A percentile compares a stretch with the other conserved stretches of the same genome.
phyloP scores from a whole-genome alignment of 2,113 vertebrate genomes.

The Scortum barcoo region DNA sequence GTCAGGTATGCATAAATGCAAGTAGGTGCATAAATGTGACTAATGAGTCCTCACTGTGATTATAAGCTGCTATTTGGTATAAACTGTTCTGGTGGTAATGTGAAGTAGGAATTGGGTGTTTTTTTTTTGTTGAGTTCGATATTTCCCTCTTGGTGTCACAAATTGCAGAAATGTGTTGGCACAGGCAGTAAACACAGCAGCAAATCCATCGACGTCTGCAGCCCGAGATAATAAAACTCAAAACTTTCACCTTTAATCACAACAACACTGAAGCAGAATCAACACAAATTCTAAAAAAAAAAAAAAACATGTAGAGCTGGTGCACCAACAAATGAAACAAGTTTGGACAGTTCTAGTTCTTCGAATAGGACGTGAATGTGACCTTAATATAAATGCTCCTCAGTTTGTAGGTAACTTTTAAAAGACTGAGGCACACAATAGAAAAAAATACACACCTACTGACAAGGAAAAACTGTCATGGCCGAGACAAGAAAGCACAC shows the following conservation, averaged over 20 bases:
- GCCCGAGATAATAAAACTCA: conserved; percentile 42
- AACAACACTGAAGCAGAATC: conserved; percentile 21
- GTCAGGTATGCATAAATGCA: conserved; percentile 41
- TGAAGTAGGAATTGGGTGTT: conserved; percentile 25
- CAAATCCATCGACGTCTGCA: conserved; percentile 41
- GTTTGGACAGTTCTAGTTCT: conserved; percentile 22
- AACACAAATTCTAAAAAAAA: conserved; percentile 24
- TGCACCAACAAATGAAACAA: conserved; percentile 31
- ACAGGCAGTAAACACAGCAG: conserved; percentile 38
- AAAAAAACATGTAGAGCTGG: no score
- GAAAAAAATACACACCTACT: neutral
- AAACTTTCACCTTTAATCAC: conserved; percentile 47
- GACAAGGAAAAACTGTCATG: conserved; percentile 8
- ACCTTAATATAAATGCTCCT: conserved; percentile 14
- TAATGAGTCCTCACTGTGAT: conserved; percentile 42
- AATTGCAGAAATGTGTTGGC: conserved; percentile 44
- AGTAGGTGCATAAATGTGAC: conserved; percentile 34
- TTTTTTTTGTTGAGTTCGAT: conserved; percentile 28
- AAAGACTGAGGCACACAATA: neutral
- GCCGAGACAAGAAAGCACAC: conserved; percentile 27
- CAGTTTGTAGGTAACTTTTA: conserved; percentile 9
- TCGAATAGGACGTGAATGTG: neutral
- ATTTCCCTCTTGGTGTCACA: conserved; percentile 42
- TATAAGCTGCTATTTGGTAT: conserved; percentile 16
- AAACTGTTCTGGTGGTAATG: conserved; percentile 26